Evolutionary conservation across 2,888 invertebrate genomes (phyloP).

Genomic region (Abscondita cerata): DNA sequence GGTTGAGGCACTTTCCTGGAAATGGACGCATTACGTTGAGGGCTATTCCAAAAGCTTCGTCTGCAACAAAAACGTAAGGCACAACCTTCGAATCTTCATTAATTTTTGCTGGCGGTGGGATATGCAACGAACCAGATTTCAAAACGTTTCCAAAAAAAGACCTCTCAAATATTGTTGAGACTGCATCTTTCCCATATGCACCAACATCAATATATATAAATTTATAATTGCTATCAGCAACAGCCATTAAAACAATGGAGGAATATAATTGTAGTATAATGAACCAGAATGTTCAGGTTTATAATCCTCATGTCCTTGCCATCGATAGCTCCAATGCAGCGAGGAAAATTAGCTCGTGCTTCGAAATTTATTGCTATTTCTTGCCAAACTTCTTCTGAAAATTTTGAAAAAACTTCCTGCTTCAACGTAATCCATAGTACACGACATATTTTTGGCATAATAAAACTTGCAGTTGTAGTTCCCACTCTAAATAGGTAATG

Average conservation of each 20-base stretch:
- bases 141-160: background rate
- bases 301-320: no score
- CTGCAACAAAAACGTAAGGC: conserved; percentile 22
- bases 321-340: no score
- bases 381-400: no score
- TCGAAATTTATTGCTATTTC: no score
- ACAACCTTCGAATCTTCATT: background rate
- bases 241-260: background rate
- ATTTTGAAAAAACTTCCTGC: no score
- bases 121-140: conserved; percentile 1
- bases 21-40: conserved; percentile 20
- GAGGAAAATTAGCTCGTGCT: no score
- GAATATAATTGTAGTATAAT: no score
- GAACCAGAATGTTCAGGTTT: no score
- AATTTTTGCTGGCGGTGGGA: conserved; percentile 16
- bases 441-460: background rate
- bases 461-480: background rate
- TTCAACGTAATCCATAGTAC: background rate
- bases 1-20: conserved; percentile 10
- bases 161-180: conserved; percentile 9
- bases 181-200: background rate
- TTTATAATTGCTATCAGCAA: background rate
- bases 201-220: conserved; percentile 1
- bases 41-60: conserved; percentile 25
- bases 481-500: background rate